Percentiles rank a stretch among this genome's conserved stretches.
Conservation (phyloP, 37 sponge, comb jelly and placozoan genomes). For the Beroe forskalii region DNA sequence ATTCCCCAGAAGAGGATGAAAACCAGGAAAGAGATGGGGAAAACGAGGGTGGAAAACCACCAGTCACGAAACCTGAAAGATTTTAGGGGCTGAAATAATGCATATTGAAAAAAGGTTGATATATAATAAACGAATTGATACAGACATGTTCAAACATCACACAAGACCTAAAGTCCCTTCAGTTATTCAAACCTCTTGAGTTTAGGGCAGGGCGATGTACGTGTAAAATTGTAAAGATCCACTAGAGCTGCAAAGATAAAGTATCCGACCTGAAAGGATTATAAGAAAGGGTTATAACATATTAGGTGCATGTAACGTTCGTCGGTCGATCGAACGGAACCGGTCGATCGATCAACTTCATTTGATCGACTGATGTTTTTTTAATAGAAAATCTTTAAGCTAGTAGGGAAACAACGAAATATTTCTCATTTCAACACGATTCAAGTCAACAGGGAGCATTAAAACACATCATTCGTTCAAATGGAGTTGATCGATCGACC, state of each 20-base stretch:
- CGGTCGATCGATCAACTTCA: no score
- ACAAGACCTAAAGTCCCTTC: background rate
- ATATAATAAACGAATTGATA: background rate
- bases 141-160: no score
- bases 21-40: constrained; percentile 22
- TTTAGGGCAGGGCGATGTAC: background rate
- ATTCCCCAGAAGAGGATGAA: constrained; percentile 44
- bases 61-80: constrained; percentile 10
- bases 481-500: no score
- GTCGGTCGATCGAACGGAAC: no score
- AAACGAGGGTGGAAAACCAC: constrained; percentile 48
- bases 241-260: constrained; percentile 35
- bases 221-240: background rate
- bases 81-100: background rate
- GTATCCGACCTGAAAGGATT: background rate
- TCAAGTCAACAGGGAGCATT: no score
- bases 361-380: no score
- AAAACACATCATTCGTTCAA: no score
- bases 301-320: no score
- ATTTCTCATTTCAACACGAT: no score
- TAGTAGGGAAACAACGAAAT: no score
- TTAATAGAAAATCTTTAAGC: no score
- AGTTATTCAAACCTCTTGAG: background rate
- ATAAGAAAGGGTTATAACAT: background rate
- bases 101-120: background rate